Percentiles rank a stretch among this genome's conserved stretches.
Conservation (phyloP, 1,140 invertebrate genomes). For the Ylistrum balloti region DNA sequence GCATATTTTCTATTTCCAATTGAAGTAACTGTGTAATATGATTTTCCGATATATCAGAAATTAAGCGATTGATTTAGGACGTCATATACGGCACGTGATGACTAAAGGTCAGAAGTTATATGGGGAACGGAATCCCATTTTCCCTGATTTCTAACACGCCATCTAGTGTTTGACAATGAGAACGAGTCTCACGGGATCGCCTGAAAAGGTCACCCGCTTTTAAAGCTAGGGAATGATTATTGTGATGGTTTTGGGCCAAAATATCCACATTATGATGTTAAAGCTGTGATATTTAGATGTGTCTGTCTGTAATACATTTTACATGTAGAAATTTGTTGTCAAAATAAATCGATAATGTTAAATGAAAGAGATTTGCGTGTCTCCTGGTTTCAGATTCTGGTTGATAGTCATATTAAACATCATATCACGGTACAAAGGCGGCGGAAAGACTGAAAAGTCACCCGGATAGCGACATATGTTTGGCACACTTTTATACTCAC, state of each 20-base stretch:
- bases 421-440: too few species aligned
- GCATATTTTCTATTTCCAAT: neutral
- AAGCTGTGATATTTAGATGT: neutral
- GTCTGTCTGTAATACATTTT: too few species aligned
- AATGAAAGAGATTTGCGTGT: too few species aligned
- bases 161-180: neutral
- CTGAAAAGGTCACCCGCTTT: neutral
- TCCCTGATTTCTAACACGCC: neutral
- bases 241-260: neutral
- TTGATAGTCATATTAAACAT: too few species aligned
- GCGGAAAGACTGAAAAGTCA: too few species aligned
- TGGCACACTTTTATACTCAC: too few species aligned
- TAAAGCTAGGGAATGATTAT: conserved; percentile 3
- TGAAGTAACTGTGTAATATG: neutral
- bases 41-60: neutral
- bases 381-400: too few species aligned
- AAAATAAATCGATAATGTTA: too few species aligned
- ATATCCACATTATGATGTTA: neutral
- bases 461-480: too few species aligned
- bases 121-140: neutral
- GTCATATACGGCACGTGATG: conserved; percentile 30
- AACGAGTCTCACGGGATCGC: neutral
- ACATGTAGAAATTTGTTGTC: too few species aligned
- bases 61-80: neutral
- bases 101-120: neutral